Percentiles rank a stretch among this genome's conserved stretches.
These are phyloP conservation scores for Protophormia terraenovae DNA, from an alignment of 2,888 invertebrate species.

Conservation along the genomic window DNA sequence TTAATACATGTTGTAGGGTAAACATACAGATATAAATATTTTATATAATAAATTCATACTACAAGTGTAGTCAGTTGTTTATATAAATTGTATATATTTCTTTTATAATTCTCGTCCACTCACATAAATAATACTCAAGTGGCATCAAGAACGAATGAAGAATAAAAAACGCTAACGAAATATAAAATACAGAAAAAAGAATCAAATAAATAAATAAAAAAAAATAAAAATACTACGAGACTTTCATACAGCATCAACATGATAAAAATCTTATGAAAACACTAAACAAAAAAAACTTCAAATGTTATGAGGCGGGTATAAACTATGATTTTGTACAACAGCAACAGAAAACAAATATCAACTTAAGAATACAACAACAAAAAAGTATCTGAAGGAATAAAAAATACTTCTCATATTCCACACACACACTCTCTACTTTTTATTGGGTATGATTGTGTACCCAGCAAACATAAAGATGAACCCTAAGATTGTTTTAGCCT, in stretches of 20 bases:
- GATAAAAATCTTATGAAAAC: slow-evolving; percentile 44
- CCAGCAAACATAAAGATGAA: neutral
- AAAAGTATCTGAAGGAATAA: slow-evolving; percentile 5
- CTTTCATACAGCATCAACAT: slow-evolving; percentile 50
- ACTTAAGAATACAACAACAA: neutral
- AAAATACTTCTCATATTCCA: slow-evolving; percentile 7
- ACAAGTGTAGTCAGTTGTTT: slow-evolving; percentile 6
- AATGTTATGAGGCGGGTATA: slow-evolving; percentile 4
- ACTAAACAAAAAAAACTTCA: slow-evolving; percentile 19
- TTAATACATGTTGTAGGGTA: neutral
- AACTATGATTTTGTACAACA: slow-evolving; percentile 5
- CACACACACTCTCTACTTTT: neutral
- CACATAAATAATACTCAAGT: slow-evolving; percentile 57
- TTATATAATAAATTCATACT: neutral
- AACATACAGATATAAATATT: neutral
- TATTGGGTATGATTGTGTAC: neutral
- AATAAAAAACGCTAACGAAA: neutral
- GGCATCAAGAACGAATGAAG: slow-evolving; percentile 28
- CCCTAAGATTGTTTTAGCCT: too few species aligned
- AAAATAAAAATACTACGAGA: slow-evolving; percentile 34
- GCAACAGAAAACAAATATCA: neutral
- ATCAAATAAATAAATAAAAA: too few species aligned
- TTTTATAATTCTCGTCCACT: slow-evolving; percentile 46
- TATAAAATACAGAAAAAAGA: slow-evolving; percentile 7
- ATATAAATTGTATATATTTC: slow-evolving; percentile 9